Evolutionary conservation across 2,888 invertebrate species (phyloP), one percentile per base, ranked within the genome.

Genomic region (Andricus curvator): DNA sequence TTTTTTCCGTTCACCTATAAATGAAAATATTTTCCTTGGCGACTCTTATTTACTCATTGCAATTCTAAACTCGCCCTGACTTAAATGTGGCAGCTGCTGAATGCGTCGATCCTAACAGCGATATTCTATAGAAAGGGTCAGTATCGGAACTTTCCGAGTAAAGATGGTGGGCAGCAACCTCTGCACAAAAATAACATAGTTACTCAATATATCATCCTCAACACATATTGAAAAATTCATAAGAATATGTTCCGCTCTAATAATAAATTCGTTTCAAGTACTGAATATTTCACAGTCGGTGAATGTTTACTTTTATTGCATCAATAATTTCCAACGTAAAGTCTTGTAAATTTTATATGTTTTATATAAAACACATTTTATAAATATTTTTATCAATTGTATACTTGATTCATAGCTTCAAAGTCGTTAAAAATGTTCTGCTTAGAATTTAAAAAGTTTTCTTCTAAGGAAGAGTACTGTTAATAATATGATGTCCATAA

Each of bases 41-140:
- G 25, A 62, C 9, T 62, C 25, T 25, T 62, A 62, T 62, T 33
- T n/a, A 65, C 33, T 33, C 65, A 37, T 20, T 66, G n/a, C 66
- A 37, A 66, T 66, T 66, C 66, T 17, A 41, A 66, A 66, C 66
- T 37, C 13, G 41, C 41, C 37, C 4, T 66, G 37, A 66, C 41
- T 66, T 41, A 11, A 37, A 66, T 66, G 37, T 11, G 11, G 3
- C 20, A 37, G n/a, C 20, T 65, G 20, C 15, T 37, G 41, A 66
- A 66, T 66, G 22, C 41, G n/a, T 66, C 17, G n/a, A 66, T 9
- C 20, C 37, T 66, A 41, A 33, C 37, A 66, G 20, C 20, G n/a
- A n/a, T 66, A 66, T 66, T 66, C 66, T 66, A 41, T 29, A 33
- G 56, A 17, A 33, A 65, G 33, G 37, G 13, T 66, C 41, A 29